These are phyloP conservation scores for Pipistrellus nathusii DNA, from an alignment of 2,797 vertebrate species.

Conservation along the genomic window DNA sequence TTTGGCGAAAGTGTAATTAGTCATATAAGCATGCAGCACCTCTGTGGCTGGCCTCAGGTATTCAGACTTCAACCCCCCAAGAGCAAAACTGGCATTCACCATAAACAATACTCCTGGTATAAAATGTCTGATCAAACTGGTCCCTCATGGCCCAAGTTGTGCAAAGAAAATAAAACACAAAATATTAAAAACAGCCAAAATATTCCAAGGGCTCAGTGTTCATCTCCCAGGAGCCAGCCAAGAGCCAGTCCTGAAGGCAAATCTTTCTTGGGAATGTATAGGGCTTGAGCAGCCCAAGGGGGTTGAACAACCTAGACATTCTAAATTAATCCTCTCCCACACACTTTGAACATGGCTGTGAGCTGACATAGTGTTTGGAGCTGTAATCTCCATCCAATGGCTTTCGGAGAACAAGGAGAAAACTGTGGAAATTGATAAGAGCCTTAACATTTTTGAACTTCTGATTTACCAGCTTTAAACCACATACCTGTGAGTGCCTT, in stretches of 20 bases:
- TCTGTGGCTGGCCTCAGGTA: neutral
- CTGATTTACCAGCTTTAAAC: neutral
- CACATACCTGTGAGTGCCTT: neutral
- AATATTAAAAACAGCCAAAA: neutral
- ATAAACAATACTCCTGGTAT: neutral
- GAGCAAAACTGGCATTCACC: neutral
- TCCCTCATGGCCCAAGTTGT: neutral
- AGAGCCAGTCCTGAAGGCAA: neutral
- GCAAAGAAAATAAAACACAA: neutral
- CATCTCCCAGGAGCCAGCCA: neutral
- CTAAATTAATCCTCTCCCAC: rapidly evolving
- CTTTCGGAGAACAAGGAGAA: neutral
- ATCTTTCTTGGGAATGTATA: neutral
- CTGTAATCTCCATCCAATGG: neutral
- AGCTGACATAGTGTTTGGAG: neutral
- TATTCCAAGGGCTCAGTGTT: neutral
- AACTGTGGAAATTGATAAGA: neutral
- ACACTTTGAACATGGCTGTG: neutral
- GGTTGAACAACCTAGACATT: rapidly evolving
- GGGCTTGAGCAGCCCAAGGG: neutral
- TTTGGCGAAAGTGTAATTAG: rapidly evolving
- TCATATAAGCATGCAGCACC: neutral
- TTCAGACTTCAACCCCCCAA: neutral
- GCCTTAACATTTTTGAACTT: neutral
- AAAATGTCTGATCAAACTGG: neutral